Evolutionary conservation across 2,888 invertebrate species (phyloP).

Genomic region (Drosophila mercatorum): DNA sequence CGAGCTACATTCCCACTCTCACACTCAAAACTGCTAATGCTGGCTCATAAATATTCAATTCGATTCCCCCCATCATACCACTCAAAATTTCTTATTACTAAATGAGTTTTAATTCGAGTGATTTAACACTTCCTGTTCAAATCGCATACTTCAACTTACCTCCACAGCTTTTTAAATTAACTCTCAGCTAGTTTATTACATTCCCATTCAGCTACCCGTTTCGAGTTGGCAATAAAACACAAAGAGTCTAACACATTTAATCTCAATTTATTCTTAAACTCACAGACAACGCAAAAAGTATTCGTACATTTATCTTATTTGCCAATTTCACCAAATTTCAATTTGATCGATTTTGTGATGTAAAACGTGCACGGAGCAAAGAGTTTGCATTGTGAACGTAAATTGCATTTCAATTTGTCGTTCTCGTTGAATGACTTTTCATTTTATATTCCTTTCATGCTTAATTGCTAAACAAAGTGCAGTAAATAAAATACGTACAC

Average conservation of each 20-base stretch:
- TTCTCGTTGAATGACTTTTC: slow-evolving; percentile 23
- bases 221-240: slow-evolving; percentile 13
- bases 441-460: slow-evolving; percentile 29
- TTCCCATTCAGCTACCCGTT: neutral
- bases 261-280: slow-evolving; percentile 57
- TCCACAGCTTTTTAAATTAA: neutral
- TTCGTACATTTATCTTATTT: slow-evolving; percentile 51
- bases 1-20: too few species aligned
- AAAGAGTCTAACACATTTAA: slow-evolving; percentile 47
- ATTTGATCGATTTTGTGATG: slow-evolving; percentile 47
- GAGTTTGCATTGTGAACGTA: slow-evolving; percentile 34
- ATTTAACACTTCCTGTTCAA: neutral
- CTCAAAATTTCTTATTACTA: too few species aligned
- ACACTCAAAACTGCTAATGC: too few species aligned
- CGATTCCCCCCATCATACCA: too few species aligned
- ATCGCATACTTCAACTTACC: neutral
- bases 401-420: slow-evolving; percentile 44
- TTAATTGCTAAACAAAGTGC: slow-evolving; percentile 58
- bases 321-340: slow-evolving; percentile 50
- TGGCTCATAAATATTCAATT: too few species aligned
- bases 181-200: neutral
- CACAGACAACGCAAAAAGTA: slow-evolving; percentile 61
- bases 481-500: slow-evolving; percentile 30
- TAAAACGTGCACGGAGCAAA: slow-evolving; percentile 40
- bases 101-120: too few species aligned